Evolutionary conservation across 2,888 invertebrate genomes (phyloP).

Genomic region (Noctua janthina): DNA sequence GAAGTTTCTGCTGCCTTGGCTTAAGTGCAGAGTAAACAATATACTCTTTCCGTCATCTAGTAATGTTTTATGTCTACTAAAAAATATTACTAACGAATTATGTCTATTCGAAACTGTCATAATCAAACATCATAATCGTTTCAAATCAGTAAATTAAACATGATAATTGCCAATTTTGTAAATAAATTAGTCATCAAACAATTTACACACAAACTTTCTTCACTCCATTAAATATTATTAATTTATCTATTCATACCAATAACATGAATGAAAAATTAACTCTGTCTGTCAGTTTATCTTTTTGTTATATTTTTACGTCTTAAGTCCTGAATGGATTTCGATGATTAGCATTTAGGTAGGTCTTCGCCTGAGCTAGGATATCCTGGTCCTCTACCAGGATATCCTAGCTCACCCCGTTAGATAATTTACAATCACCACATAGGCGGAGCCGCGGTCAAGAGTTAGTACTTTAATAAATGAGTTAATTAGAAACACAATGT

Average conservation of each 20-base stretch:
- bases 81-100: background rate
- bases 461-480: background rate
- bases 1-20: background rate
- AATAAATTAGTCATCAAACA: constrained; percentile 3
- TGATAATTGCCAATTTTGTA: background rate
- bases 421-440: background rate
- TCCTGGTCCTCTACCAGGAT: no score
- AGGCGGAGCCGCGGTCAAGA: background rate
- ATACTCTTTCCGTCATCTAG: background rate
- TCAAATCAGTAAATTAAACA: background rate
- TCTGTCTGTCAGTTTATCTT: background rate
- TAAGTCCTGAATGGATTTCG: background rate
- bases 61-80: background rate
- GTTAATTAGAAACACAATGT: background rate
- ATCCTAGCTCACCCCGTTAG: background rate
- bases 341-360: background rate
- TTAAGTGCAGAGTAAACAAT: no score
- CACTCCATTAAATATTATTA: background rate
- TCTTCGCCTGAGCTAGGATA: background rate
- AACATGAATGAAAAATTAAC: background rate
- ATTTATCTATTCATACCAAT: no score
- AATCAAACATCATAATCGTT: background rate
- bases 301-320: background rate
- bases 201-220: background rate
- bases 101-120: background rate